Conservation (phyloP, 1,140 invertebrate genomes). For the Pogonognathellus flavescens region DNA sequence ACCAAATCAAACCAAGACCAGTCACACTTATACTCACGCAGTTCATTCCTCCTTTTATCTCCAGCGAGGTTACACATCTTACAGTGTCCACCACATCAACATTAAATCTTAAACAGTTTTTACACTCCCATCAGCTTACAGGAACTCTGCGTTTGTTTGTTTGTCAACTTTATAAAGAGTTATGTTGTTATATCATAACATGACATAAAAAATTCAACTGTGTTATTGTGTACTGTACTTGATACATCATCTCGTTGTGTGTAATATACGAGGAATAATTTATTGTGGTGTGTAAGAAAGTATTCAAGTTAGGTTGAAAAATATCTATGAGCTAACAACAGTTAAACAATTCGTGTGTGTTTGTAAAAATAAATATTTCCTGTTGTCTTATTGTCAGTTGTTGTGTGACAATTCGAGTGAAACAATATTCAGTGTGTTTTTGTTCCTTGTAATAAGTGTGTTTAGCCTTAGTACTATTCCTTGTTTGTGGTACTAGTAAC, state of each 20-base stretch:
- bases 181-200: background rate
- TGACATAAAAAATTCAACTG: background rate
- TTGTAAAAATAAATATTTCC: background rate
- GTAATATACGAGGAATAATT: background rate
- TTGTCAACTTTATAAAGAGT: too few species aligned
- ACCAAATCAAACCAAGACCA: slow-evolving; percentile 1
- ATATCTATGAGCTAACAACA: too few species aligned
- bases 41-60: slow-evolving; percentile 45
- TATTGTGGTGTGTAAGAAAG: background rate
- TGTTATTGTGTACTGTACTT: background rate
- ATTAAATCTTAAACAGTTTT: background rate
- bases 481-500: too few species aligned
- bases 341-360: background rate
- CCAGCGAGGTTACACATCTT: slow-evolving; percentile 17
- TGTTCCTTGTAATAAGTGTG: too few species aligned
- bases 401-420: background rate
- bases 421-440: too few species aligned
- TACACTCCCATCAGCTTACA: background rate
- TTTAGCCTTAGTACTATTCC: too few species aligned
- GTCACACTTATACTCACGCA: slow-evolving; percentile 11
- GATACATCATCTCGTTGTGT: background rate
- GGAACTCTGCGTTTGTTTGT: background rate
- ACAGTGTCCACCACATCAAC: background rate
- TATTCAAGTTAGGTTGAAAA: background rate
- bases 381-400: background rate